phyloP scores from a whole-genome alignment of 2,113 vertebrate species.

The Gnathonemus echidnorhynchus region DNA sequence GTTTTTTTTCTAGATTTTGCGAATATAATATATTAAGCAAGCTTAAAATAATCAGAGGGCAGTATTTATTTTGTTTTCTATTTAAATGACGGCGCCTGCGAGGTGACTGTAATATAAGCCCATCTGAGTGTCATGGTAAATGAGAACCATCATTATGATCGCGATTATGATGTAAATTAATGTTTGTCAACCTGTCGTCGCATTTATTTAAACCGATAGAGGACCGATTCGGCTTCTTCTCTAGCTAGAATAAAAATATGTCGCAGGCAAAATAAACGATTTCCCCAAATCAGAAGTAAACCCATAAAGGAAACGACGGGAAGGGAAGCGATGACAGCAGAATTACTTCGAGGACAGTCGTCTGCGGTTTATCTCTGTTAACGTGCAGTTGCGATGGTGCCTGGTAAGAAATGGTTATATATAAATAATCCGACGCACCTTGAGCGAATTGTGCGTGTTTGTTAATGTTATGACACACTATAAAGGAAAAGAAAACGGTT shows the following conservation, averaged over 20 bases:
- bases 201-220: background rate
- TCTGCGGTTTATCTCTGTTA: background rate
- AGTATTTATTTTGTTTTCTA: background rate
- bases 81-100: background rate
- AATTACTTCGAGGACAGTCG: background rate
- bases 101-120: background rate
- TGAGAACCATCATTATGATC: background rate
- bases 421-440: background rate
- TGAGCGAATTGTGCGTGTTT: background rate
- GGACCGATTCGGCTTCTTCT: background rate
- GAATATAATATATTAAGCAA: background rate
- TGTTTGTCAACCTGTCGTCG: background rate
- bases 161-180: background rate
- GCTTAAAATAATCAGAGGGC: background rate
- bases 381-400: background rate
- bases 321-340: background rate
- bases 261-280: background rate
- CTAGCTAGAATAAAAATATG: background rate
- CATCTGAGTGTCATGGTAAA: background rate
- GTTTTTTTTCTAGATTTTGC: background rate
- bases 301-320: background rate
- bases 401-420: background rate
- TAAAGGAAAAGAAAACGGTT: background rate
- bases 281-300: background rate
- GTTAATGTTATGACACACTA: background rate